phyloP scores from a whole-genome alignment of 2,888 invertebrate genomes.

The Trisateles emortualis region DNA sequence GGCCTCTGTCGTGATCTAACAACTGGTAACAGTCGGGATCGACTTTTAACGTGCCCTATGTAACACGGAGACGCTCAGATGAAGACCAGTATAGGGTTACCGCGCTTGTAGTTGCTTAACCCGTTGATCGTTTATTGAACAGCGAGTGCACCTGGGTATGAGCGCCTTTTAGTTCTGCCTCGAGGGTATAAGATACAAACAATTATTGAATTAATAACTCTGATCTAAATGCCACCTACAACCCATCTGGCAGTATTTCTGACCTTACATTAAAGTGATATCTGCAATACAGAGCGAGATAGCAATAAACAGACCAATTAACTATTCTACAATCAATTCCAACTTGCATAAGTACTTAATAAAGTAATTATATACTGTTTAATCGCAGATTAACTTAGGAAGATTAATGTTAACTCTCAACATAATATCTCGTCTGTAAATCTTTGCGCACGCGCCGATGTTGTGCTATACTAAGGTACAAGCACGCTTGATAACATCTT shows the following conservation, averaged over 20 bases:
- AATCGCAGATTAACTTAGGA: constrained; percentile 42
- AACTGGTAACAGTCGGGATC: too few relatives aligned
- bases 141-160: too few relatives aligned
- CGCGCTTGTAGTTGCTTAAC: too few relatives aligned
- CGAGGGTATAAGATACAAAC: too few relatives aligned
- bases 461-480: constrained; percentile 43
- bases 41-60: too few relatives aligned
- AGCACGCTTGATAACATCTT: constrained; percentile 55
- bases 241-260: not conserved
- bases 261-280: not conserved
- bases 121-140: too few relatives aligned
- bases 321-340: constrained; percentile 26
- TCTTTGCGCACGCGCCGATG: constrained; percentile 45
- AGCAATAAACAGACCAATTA: constrained; percentile 23
- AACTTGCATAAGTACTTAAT: constrained; percentile 40
- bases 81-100: too few relatives aligned
- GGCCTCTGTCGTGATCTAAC: too few relatives aligned
- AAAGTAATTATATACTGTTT: constrained; percentile 43
- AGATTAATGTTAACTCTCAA: constrained; percentile 46
- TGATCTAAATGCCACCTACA: not conserved
- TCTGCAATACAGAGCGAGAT: constrained; percentile 2
- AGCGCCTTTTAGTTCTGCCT: too few relatives aligned
- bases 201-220: too few relatives aligned
- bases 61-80: too few relatives aligned
- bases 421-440: constrained; percentile 42